Conservation (phyloP, 1,140 invertebrate genomes). For the Tenebrio molitor region DNA sequence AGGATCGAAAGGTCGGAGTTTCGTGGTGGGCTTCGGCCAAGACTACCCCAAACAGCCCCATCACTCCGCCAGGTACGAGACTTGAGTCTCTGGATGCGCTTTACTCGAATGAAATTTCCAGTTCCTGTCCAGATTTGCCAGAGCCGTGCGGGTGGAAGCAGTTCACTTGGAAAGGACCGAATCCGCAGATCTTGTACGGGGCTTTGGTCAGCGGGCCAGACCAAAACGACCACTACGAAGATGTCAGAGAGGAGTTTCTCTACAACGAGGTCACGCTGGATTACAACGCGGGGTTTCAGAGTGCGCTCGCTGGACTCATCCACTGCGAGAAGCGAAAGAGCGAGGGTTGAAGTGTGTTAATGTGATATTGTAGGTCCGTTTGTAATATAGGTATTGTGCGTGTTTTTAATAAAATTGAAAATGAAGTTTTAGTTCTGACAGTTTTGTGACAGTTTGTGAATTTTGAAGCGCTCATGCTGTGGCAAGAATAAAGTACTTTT, state of each 20-base stretch:
- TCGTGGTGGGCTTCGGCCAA: slow-evolving; percentile 75
- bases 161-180: slow-evolving; percentile 66
- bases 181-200: slow-evolving; percentile 71
- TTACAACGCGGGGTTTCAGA: slow-evolving; percentile 74
- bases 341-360: too few relatives aligned
- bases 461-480: too few relatives aligned
- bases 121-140: slow-evolving; percentile 71
- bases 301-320: slow-evolving; percentile 67
- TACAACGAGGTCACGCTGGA: slow-evolving; percentile 74
- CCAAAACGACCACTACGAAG: slow-evolving; percentile 69
- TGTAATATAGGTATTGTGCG: too few relatives aligned
- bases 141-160: slow-evolving; percentile 69
- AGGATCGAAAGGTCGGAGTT: slow-evolving; percentile 73
- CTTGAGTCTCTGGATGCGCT: not conserved
- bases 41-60: slow-evolving; percentile 71
- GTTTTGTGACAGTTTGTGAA: too few relatives aligned
- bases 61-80: slow-evolving; percentile 69
- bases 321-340: slow-evolving; percentile 49
- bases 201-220: slow-evolving; percentile 73
- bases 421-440: too few relatives aligned
- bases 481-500: too few relatives aligned
- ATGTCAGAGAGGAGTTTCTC: slow-evolving; percentile 70
- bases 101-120: slow-evolving; percentile 55
- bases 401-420: too few relatives aligned
- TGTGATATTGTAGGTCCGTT: too few relatives aligned